These are phyloP conservation scores for Lindbergichthys nudifrons DNA, from an alignment of 2,797 vertebrate species.

Conservation along the genomic window DNA sequence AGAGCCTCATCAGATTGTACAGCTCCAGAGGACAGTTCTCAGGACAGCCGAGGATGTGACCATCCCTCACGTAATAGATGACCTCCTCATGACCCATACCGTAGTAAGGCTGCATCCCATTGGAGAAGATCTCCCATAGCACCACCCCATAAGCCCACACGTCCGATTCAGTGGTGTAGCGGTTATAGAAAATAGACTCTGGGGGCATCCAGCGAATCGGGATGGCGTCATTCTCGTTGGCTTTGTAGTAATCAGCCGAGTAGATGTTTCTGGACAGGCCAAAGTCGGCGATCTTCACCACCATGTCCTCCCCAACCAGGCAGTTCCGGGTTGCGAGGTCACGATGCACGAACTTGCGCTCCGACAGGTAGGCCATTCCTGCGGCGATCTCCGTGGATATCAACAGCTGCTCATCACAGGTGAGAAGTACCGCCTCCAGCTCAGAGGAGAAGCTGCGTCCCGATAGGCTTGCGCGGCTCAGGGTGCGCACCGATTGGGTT, in stretches of 20 bases:
- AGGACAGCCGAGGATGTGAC: constrained; percentile 92
- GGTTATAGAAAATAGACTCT: constrained; percentile 98
- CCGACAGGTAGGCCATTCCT: constrained; percentile 96
- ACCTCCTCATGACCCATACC: constrained; percentile 99
- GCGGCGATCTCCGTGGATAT: constrained; percentile 94
- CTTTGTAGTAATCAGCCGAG: constrained; percentile 98
- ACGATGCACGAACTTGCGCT: constrained; percentile 97
- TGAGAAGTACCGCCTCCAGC: constrained; percentile 78
- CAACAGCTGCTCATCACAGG: constrained; percentile 90
- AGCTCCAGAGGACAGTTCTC: constrained; percentile 94
- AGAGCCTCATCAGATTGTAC: constrained; percentile 97
- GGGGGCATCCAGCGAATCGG: constrained; percentile 99
- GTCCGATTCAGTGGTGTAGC: constrained; percentile 96
- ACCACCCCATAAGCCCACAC: constrained; percentile 98
- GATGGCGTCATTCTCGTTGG: constrained; percentile 96
- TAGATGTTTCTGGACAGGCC: constrained; percentile 98
- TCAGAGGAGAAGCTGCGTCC: constrained; percentile 79
- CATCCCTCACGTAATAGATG: constrained; percentile 96
- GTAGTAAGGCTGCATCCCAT: constrained; percentile 97
- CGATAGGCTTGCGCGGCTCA: constrained; percentile 83
- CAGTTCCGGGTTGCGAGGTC: constrained; percentile 98
- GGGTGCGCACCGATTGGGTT: constrained; percentile 79
- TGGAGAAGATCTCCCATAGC: constrained; percentile 97
- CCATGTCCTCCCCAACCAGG: constrained; percentile 93
- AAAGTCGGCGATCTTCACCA: constrained; percentile 98